Evolutionary conservation across 2,113 vertebrate species (phyloP).

Genomic region (Caracal caracal): DNA sequence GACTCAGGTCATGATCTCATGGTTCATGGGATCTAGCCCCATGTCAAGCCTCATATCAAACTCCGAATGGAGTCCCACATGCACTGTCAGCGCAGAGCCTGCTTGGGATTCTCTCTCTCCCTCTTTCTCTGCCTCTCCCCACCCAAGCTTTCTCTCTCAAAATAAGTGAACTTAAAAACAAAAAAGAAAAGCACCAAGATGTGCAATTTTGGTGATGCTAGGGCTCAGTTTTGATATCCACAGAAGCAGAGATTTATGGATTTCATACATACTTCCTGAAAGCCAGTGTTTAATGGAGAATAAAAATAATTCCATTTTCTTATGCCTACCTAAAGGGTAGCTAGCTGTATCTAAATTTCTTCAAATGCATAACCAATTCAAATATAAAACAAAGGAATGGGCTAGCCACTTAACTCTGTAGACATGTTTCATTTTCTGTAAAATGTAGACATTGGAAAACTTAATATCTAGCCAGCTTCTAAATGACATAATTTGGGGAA

Average conservation of each 20-base stretch:
- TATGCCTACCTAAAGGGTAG: not conserved
- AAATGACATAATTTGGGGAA: not conserved
- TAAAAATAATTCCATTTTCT: not conserved
- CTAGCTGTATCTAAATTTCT: not conserved
- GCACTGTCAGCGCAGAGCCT: no score
- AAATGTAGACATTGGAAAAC: not conserved
- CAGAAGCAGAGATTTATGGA: not conserved
- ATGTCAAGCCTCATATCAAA: no score
- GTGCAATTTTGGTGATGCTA: not conserved
- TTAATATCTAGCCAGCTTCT: not conserved
- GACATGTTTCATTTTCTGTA: not conserved
- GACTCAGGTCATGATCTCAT: no score
- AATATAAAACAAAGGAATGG: not conserved
- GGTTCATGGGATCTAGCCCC: no score
- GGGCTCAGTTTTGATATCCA: not conserved
- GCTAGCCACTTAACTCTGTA: not conserved
- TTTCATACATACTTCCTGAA: not conserved
- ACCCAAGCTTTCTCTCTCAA: no score
- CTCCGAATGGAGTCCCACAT: no score
- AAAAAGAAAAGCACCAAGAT: not conserved
- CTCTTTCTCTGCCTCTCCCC: no score
- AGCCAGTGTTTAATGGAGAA: not conserved
- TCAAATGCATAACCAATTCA: not conserved
- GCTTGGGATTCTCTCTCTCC: no score
- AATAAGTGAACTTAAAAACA: no score